Evolutionary conservation across 2,113 vertebrate genomes (phyloP).

Genomic region (Oryzias melastigma): DNA sequence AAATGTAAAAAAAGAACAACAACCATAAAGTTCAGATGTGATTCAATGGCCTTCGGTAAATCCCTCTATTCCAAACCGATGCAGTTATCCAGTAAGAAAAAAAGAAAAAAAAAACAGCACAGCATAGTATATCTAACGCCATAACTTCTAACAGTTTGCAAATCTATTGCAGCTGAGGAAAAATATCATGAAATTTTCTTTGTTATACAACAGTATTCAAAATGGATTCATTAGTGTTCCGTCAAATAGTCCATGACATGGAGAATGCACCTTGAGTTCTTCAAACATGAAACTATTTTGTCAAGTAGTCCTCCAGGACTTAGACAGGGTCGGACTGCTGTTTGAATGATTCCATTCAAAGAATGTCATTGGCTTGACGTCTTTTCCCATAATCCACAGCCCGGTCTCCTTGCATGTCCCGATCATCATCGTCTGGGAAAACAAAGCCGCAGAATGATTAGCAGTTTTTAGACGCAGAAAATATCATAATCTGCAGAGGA

Average conservation of each 20-base stretch:
- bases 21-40: constrained; percentile 22
- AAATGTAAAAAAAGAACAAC: constrained; percentile 31
- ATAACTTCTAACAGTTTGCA: constrained; percentile 35
- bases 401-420: constrained; percentile 88
- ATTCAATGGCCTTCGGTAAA: constrained; percentile 12
- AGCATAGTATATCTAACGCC: constrained; percentile 31
- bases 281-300: constrained; percentile 31
- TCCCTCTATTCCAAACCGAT: constrained; percentile 11
- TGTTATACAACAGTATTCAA: constrained; percentile 43
- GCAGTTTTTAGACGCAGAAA: not conserved
- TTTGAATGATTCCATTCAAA: constrained; percentile 69
- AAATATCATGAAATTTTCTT: constrained; percentile 23
- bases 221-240: constrained; percentile 51
- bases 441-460: constrained; percentile 3
- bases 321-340: constrained; percentile 28
- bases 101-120: constrained; percentile 42
- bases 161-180: constrained; percentile 49
- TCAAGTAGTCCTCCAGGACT: constrained; percentile 27
- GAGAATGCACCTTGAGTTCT: constrained; percentile 38
- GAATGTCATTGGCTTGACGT: constrained; percentile 84
- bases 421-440: constrained; percentile 90
- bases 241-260: constrained; percentile 50
- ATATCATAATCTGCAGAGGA: constrained; percentile 14
- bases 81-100: constrained; percentile 43
- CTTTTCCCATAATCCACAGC: constrained; percentile 88